A percentile compares a stretch with the other conserved stretches of the same genome.
phyloP scores from a whole-genome alignment of 1,140 invertebrate genomes.

The Rhagoletis zephyria region DNA sequence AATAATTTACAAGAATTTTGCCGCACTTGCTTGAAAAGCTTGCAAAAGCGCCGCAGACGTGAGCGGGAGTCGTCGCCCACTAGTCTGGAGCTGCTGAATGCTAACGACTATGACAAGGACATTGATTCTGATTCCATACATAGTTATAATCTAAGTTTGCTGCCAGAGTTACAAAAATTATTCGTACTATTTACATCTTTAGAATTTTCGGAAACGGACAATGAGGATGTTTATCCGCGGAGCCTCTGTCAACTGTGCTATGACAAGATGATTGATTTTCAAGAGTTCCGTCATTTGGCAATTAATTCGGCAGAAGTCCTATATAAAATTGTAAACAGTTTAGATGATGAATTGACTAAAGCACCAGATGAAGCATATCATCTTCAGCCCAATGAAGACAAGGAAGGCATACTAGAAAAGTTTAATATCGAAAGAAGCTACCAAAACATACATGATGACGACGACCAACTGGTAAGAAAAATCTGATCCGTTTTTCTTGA shows the following conservation, averaged over 20 bases:
- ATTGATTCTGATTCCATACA: background rate
- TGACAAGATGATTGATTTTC: constrained; percentile 64
- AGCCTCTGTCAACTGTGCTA: constrained; percentile 65
- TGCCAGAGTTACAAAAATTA: constrained; percentile 55
- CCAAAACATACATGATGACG: constrained; percentile 36
- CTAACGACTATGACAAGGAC: constrained; percentile 49
- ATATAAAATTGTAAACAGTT: constrained; percentile 56
- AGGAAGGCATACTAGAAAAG: background rate
- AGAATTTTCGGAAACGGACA: constrained; percentile 61
- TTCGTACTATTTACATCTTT: constrained; percentile 64
- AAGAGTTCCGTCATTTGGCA: constrained; percentile 62
- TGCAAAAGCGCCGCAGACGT: constrained; percentile 53
- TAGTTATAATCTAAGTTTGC: constrained; percentile 56
- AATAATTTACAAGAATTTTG: constrained; percentile 65
- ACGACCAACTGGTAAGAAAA: constrained; percentile 60
- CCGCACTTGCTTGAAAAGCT: constrained; percentile 65
- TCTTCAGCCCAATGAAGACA: background rate
- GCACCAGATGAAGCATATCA: background rate
- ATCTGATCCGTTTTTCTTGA: no score
- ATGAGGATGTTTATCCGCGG: constrained; percentile 60
- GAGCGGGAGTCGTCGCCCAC: background rate
- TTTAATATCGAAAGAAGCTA: background rate
- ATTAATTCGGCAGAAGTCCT: constrained; percentile 60
- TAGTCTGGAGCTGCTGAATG: background rate
- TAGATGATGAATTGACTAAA: constrained; percentile 9